A percentile compares a stretch with the other conserved stretches of the same genome.
phyloP scores from a whole-genome alignment of 2,797 vertebrate species.

The Poecilia velifera region DNA sequence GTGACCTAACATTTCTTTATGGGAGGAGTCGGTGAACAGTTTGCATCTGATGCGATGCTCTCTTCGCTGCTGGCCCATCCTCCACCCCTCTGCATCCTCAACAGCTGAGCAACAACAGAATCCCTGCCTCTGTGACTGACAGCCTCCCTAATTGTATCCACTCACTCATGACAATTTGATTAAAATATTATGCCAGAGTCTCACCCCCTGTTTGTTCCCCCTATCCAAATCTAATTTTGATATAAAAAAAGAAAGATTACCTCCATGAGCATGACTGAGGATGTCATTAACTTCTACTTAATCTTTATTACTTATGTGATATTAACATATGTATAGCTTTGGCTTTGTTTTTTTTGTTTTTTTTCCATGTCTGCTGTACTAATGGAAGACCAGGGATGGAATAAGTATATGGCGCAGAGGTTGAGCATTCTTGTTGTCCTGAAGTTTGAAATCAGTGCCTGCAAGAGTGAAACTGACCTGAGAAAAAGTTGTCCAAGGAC shows the following conservation, averaged over 20 bases:
- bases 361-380: constrained; percentile 50
- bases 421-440: not conserved
- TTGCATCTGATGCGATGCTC: constrained; percentile 62
- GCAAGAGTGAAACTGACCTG: not conserved
- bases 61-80: constrained; percentile 58
- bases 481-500: not conserved
- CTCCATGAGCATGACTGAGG: constrained; percentile 95
- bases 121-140: constrained; percentile 92
- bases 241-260: constrained; percentile 99
- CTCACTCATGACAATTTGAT: constrained; percentile 99
- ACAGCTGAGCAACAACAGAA: constrained; percentile 90
- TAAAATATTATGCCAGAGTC: constrained; percentile 99
- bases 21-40: constrained; percentile 13
- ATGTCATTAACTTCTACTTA: constrained; percentile 98
- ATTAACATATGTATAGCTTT: constrained; percentile 96
- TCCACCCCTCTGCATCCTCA: constrained; percentile 49
- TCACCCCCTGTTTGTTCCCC: constrained; percentile 98
- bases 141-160: constrained; percentile 99
- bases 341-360: constrained; percentile 79
- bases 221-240: constrained; percentile 99
- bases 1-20: constrained; percentile 6
- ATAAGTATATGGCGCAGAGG: not conserved
- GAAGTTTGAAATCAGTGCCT: not conserved
- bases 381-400: constrained; percentile 1
- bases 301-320: constrained; percentile 96